Conservation (phyloP, 2,113 vertebrate genomes). For the Cyprinus carpio region DNA sequence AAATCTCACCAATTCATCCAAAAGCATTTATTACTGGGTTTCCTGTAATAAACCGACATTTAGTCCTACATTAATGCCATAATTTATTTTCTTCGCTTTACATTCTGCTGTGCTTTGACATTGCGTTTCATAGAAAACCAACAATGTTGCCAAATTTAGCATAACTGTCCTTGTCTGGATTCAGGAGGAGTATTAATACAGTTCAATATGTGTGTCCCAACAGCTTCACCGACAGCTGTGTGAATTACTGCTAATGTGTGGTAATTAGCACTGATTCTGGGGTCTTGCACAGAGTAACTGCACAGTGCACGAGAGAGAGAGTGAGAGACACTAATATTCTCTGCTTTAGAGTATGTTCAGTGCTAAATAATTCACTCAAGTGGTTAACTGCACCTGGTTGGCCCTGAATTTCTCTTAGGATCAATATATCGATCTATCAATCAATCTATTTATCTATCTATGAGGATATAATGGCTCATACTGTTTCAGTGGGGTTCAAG, state of each 20-base stretch:
- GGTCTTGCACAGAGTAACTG: conserved; percentile 35
- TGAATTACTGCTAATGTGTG: conserved; percentile 53
- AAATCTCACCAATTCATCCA: background rate
- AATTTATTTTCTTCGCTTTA: background rate
- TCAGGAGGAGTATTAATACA: conserved; percentile 9
- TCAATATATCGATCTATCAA: background rate
- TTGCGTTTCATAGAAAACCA: background rate
- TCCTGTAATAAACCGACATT: background rate
- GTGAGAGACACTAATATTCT: background rate
- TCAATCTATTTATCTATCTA: background rate
- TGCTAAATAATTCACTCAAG: conserved; percentile 26
- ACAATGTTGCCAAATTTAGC: conserved; percentile 17
- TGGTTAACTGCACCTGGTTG: background rate
- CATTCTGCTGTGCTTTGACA: conserved; percentile 2
- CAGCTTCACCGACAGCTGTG: conserved; percentile 53
- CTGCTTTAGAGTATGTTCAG: background rate
- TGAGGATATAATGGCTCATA: background rate
- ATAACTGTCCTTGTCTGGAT: conserved; percentile 35
- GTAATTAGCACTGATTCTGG: conserved; percentile 56
- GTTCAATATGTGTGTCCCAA: conserved; percentile 22
- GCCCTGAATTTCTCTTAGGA: background rate
- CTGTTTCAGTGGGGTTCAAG: background rate
- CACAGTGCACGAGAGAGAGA: conserved; percentile 10
- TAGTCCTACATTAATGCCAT: background rate
- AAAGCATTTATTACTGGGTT: background rate